phyloP scores from a whole-genome alignment of 2,888 invertebrate species.

The Tachystola acroxantha region DNA sequence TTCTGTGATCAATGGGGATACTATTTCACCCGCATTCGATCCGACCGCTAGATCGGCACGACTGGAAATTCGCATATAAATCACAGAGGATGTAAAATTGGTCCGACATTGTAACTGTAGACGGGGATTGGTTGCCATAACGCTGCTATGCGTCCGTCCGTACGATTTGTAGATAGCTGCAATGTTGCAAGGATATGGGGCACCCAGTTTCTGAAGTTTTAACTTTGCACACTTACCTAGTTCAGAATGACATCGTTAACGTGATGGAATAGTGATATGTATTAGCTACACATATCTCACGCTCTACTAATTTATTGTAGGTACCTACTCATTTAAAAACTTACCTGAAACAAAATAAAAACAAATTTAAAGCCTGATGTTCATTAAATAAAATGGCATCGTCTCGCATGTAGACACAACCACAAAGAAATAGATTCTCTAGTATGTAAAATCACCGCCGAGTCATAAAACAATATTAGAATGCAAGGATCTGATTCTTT shows the following conservation, averaged over 20 bases:
- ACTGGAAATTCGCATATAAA: slow-evolving; percentile 19
- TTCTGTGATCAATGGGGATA: neutral
- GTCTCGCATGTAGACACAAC: too few species aligned
- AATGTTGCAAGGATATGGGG: slow-evolving; percentile 7
- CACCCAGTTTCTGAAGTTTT: neutral
- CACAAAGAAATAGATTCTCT: too few species aligned
- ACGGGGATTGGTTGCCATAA: slow-evolving; percentile 16
- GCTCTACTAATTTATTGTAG: neutral
- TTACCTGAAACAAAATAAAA: slow-evolving; percentile 16
- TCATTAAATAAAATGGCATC: too few species aligned
- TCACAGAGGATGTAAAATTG: slow-evolving; percentile 26
- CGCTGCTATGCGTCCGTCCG: too few species aligned
- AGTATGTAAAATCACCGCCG: too few species aligned
- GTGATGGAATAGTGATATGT: too few species aligned
- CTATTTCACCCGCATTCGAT: slow-evolving; percentile 3
- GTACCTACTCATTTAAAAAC: slow-evolving; percentile 7
- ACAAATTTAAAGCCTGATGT: too few species aligned
- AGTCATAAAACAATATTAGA: too few species aligned
- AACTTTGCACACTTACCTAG: neutral
- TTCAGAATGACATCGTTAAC: neutral
- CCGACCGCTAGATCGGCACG: slow-evolving; percentile 10
- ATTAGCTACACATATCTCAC: neutral
- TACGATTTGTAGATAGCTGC: neutral
- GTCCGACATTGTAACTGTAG: slow-evolving; percentile 29
- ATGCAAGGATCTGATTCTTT: too few species aligned